A percentile compares a stretch with the other conserved stretches of the same genome.
phyloP scores from a whole-genome alignment of 2,113 vertebrate genomes.

The Gorsachius goisagi region DNA sequence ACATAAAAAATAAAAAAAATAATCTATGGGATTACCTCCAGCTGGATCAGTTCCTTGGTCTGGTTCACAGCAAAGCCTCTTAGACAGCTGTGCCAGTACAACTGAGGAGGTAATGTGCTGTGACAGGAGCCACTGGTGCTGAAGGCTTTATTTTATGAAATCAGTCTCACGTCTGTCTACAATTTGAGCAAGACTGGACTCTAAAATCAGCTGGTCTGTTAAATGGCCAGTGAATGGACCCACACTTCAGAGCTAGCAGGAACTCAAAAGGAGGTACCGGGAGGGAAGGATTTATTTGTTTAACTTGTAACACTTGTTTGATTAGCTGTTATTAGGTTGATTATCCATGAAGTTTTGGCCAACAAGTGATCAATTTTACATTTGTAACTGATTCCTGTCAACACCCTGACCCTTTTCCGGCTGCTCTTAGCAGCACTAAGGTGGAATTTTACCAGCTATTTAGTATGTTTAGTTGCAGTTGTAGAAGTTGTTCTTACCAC shows the following conservation, averaged over 20 bases:
- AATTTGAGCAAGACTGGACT: not conserved
- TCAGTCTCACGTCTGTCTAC: not conserved
- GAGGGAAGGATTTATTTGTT: not conserved
- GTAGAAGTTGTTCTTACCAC: not conserved
- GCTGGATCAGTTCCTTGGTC: not conserved
- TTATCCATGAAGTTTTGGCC: not conserved
- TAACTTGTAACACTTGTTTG: not conserved
- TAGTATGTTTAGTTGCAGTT: not conserved
- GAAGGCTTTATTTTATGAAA: slow-evolving; percentile 24
- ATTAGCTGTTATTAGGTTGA: not conserved
- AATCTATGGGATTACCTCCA: not conserved
- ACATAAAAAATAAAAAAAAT: not conserved
- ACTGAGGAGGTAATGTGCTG: not conserved
- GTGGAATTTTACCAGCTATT: not conserved
- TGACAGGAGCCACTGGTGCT: not conserved
- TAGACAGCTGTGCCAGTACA: not conserved
- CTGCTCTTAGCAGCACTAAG: not conserved
- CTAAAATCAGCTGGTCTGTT: not conserved
- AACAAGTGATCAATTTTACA: not conserved
- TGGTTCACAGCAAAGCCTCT: slow-evolving; percentile 12
- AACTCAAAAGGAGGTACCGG: not conserved
- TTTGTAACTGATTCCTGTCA: not conserved
- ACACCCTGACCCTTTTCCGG: not conserved
- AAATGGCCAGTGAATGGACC: not conserved
- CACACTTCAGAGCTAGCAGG: not conserved